Evolutionary conservation across 2,113 vertebrate genomes (phyloP).

Genomic region (Geococcyx californianus): DNA sequence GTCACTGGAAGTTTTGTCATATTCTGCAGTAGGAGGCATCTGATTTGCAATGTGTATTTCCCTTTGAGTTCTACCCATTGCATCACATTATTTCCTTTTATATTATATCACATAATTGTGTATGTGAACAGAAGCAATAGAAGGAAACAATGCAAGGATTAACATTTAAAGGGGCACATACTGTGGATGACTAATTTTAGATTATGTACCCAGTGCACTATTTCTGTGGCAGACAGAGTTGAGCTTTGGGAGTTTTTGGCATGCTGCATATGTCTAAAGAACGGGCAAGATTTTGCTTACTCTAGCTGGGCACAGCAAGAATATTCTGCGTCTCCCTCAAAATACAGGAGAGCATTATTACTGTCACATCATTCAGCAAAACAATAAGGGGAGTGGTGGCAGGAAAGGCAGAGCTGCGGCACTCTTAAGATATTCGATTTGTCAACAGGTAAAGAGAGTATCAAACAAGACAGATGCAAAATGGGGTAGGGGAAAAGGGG

Average conservation of each 20-base stretch:
- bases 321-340: neutral
- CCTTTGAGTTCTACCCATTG: neutral
- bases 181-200: neutral
- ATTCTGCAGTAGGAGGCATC: neutral
- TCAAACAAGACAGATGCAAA: neutral
- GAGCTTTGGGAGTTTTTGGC: neutral
- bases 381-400: accelerated
- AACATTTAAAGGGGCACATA: slow-evolving; percentile 13
- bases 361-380: neutral
- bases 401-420: neutral
- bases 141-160: neutral
- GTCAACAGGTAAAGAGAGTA: neutral
- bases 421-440: neutral
- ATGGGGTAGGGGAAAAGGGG: neutral
- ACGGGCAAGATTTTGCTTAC: neutral
- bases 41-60: neutral
- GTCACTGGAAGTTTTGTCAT: neutral
- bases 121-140: slow-evolving; percentile 20
- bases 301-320: neutral
- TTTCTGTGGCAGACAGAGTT: neutral
- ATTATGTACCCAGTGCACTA: neutral
- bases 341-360: neutral
- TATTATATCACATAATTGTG: neutral
- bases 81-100: slow-evolving; percentile 20
- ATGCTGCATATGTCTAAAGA: neutral